Evolutionary conservation across 2,888 invertebrate genomes (phyloP).

Genomic region (Hipparchia sbordonii): DNA sequence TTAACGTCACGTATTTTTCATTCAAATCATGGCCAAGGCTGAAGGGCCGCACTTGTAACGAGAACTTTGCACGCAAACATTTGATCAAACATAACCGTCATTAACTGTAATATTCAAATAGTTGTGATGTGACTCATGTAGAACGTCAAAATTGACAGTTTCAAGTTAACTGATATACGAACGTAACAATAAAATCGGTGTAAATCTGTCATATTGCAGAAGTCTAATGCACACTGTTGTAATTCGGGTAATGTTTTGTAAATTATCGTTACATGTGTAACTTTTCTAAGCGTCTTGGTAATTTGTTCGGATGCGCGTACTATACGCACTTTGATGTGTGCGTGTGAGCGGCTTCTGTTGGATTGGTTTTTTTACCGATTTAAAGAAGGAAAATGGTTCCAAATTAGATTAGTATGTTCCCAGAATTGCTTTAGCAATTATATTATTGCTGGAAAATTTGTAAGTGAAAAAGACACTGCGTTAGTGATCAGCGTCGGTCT

Average conservation of each 20-base stretch:
- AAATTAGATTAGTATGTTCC: neutral
- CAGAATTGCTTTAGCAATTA: no score
- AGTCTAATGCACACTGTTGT: no score
- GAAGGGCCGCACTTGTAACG: neutral
- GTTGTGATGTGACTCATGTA: neutral
- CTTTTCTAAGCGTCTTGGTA: neutral
- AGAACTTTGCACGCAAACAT: neutral
- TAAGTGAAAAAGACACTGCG: no score
- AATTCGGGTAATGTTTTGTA: neutral
- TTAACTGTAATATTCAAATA: neutral
- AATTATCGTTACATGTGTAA: conserved; percentile 9
- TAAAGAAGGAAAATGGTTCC: neutral
- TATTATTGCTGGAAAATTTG: no score
- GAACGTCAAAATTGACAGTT: no score
- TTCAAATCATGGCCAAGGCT: no score
- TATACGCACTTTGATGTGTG: conserved; percentile 16
- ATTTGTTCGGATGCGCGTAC: conserved; percentile 21
- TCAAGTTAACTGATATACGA: no score
- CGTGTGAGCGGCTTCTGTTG: neutral
- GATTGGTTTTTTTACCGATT: conserved; percentile 22
- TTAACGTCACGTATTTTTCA: no score
- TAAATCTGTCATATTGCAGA: no score
- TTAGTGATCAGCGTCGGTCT: no score
- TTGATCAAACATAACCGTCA: neutral
- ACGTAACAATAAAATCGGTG: no score